These are phyloP conservation scores for Ophioninae sp. DNA, from an alignment of 2,888 invertebrate genomes.

Conservation along the genomic window DNA sequence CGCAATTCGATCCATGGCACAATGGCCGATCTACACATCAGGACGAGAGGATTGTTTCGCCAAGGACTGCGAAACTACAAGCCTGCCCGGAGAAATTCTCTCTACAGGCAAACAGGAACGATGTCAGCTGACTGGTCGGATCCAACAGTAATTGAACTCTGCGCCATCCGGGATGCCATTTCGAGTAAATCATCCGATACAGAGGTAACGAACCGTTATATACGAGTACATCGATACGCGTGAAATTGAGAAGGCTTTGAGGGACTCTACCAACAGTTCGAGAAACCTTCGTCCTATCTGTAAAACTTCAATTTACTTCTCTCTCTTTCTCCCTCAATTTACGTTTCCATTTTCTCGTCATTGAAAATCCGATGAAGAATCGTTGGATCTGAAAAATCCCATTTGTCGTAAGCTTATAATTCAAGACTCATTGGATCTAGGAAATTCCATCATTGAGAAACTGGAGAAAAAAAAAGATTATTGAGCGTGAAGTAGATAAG, in stretches of 20 bases:
- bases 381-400: constrained; percentile 38
- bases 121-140: constrained; percentile 22
- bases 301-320: constrained; percentile 42
- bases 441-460: constrained; percentile 34
- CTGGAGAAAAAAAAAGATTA: neutral
- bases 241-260: constrained; percentile 40
- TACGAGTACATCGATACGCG: constrained; percentile 13
- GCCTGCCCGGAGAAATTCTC: constrained; percentile 6
- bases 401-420: constrained; percentile 6
- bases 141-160: constrained; percentile 44
- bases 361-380: constrained; percentile 18
- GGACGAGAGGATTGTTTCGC: constrained; percentile 50
- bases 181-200: constrained; percentile 53
- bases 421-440: constrained; percentile 46
- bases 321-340: constrained; percentile 26
- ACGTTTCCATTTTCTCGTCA: constrained; percentile 17
- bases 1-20: constrained; percentile 37
- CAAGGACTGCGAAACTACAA: constrained; percentile 30
- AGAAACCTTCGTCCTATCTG: constrained; percentile 44
- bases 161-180: constrained; percentile 52
- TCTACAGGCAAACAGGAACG: constrained; percentile 22
- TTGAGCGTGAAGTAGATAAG: neutral
- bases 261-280: constrained; percentile 29
- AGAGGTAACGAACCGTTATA: constrained; percentile 49
- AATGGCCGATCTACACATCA: constrained; percentile 24